Percentiles rank a stretch among this genome's conserved stretches.
These are phyloP conservation scores for Eufriesea mexicana DNA, from an alignment of 1,140 invertebrate species.

Conservation along the genomic window DNA sequence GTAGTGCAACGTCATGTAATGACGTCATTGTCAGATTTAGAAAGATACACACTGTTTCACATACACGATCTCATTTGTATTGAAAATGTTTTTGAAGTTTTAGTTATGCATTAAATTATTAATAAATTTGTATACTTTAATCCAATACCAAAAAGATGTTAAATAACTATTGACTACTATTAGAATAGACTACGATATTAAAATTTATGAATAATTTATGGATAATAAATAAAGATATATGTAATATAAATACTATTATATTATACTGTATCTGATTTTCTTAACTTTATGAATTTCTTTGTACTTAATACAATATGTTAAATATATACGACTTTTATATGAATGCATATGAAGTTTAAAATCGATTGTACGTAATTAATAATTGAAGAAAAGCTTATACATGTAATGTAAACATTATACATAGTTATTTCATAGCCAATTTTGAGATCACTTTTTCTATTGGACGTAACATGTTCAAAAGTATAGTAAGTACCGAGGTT, in stretches of 20 bases:
- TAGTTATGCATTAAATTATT: background rate
- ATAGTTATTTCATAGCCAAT: background rate
- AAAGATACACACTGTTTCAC: background rate
- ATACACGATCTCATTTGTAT: background rate
- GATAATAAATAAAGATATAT: background rate
- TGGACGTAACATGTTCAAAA: background rate
- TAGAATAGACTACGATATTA: background rate
- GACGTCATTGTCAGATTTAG: conserved; percentile 44
- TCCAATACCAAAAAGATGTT: background rate
- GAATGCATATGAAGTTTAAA: background rate
- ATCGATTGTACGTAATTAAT: background rate
- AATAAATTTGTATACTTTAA: background rate
- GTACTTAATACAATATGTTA: background rate
- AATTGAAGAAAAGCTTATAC: background rate
- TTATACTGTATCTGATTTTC: background rate
- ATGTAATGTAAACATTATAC: background rate
- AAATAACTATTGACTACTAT: background rate
- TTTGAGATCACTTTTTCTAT: conserved; percentile 4
- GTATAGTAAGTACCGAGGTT: background rate
- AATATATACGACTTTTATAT: background rate
- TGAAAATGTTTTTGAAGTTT: background rate
- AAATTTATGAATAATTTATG: background rate
- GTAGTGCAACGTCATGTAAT: conserved; percentile 26
- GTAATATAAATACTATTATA: background rate
- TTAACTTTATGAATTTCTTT: background rate